These are phyloP conservation scores for Polyergus mexicanus DNA, from an alignment of 1,140 invertebrate genomes.

Conservation along the genomic window DNA sequence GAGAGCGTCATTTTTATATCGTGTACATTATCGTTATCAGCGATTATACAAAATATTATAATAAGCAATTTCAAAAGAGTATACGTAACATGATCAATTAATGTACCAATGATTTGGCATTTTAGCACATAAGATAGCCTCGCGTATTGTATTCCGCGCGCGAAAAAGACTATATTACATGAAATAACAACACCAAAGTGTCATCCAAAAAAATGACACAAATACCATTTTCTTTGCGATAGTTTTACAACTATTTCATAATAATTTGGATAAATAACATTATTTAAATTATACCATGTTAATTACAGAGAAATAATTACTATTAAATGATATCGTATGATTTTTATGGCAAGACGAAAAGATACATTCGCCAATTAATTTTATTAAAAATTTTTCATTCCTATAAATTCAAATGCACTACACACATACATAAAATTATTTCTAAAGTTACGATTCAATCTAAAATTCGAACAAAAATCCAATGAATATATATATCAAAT, in stretches of 20 bases:
- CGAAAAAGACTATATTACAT: constrained; percentile 49
- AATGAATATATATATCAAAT: constrained; percentile 9
- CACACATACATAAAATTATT: too few relatives aligned
- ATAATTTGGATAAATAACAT: constrained; percentile 31
- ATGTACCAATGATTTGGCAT: constrained; percentile 76
- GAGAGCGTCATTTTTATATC: background rate
- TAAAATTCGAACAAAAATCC: background rate
- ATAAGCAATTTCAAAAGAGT: constrained; percentile 21
- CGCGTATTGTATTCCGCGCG: constrained; percentile 63
- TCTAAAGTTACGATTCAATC: background rate
- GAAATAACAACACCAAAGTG: constrained; percentile 47
- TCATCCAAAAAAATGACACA: constrained; percentile 28
- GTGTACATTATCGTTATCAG: constrained; percentile 32
- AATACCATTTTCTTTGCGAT: constrained; percentile 14
- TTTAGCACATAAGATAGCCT: constrained; percentile 84
- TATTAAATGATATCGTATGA: constrained; percentile 21
- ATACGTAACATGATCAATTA: constrained; percentile 1
- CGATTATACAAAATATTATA: constrained; percentile 18
- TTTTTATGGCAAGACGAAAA: constrained; percentile 6
- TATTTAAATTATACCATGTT: constrained; percentile 28
- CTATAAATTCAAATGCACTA: background rate
- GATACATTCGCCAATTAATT: background rate
- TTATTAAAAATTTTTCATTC: constrained; percentile 15
- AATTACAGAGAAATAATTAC: constrained; percentile 28
- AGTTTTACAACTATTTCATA: constrained; percentile 1